phyloP scores from a whole-genome alignment of 2,888 invertebrate species.

The Trichogramma dendrolimi region DNA sequence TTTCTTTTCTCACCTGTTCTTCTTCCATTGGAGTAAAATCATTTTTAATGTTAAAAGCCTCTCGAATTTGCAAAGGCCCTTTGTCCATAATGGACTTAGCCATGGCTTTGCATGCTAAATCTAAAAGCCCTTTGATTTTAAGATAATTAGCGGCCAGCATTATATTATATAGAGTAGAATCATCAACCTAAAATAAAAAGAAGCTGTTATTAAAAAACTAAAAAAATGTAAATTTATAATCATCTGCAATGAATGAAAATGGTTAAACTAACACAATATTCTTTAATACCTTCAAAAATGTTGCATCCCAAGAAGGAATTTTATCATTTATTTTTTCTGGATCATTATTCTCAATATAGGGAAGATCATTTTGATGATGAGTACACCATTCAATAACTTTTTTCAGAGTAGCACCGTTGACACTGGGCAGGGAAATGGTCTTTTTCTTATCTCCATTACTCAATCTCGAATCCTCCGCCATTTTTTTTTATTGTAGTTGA shows the following conservation, averaged over 20 bases:
- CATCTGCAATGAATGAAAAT: neutral
- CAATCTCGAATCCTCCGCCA: constrained; percentile 86
- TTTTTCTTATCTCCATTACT: constrained; percentile 80
- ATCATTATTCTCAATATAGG: constrained; percentile 90
- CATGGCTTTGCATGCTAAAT: constrained; percentile 97
- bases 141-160: constrained; percentile 96
- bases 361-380: constrained; percentile 87
- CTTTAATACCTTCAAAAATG: constrained; percentile 71
- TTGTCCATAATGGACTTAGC: constrained; percentile 99
- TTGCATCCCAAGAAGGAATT: constrained; percentile 95
- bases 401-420: constrained; percentile 87
- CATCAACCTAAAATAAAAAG: constrained; percentile 67
- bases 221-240: neutral
- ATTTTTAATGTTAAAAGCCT: constrained; percentile 95
- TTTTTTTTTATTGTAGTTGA: constrained; percentile 95
- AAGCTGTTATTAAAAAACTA: neutral
- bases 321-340: constrained; percentile 96
- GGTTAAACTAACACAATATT: neutral
- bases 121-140: constrained; percentile 90
- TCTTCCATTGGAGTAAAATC: constrained; percentile 95
- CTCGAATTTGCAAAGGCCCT: constrained; percentile 94
- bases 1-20: constrained; percentile 95
- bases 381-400: constrained; percentile 88
- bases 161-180: constrained; percentile 92
- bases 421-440: constrained; percentile 89